Evolutionary conservation across 2,888 invertebrate species (phyloP).

Genomic region (Sepiola atlantica): DNA sequence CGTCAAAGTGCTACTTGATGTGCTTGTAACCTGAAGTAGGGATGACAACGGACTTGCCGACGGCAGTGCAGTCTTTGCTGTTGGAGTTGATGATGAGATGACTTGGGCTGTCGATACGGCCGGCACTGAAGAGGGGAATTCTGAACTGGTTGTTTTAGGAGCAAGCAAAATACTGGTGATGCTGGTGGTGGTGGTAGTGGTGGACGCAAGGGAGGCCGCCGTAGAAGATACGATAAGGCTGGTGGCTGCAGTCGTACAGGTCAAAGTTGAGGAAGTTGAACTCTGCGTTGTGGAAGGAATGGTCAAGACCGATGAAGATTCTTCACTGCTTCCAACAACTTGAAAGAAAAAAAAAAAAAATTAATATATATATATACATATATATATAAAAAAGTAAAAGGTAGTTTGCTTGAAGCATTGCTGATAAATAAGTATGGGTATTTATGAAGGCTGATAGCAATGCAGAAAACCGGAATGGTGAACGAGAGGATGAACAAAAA

Average conservation of each 20-base stretch:
- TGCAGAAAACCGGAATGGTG: no score
- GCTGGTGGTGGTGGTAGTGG: not conserved
- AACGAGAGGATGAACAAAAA: no score
- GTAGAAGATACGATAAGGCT: not conserved
- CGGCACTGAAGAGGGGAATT: not conserved
- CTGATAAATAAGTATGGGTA: no score
- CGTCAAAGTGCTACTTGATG: not conserved
- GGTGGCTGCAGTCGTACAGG: conserved; percentile 5
- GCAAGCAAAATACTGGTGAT: not conserved
- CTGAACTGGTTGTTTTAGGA: not conserved
- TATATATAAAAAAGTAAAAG: no score
- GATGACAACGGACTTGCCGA: not conserved
- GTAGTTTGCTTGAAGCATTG: no score
- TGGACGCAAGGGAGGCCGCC: conserved; percentile 38
- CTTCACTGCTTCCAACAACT: conserved; percentile 22
- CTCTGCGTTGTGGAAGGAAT: not conserved
- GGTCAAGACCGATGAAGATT: not conserved
- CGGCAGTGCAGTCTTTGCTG: conserved; percentile 24
- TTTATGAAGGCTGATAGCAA: no score
- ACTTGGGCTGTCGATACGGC: not conserved
- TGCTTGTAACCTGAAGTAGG: not conserved
- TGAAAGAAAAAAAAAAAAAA: not conserved
- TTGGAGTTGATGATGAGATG: not conserved
- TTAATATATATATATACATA: no score
- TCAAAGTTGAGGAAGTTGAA: conserved; percentile 14